Percentiles rank a stretch among this genome's conserved stretches.
phyloP scores from a whole-genome alignment of 2,888 invertebrate genomes.

The Cabera pusaria region DNA sequence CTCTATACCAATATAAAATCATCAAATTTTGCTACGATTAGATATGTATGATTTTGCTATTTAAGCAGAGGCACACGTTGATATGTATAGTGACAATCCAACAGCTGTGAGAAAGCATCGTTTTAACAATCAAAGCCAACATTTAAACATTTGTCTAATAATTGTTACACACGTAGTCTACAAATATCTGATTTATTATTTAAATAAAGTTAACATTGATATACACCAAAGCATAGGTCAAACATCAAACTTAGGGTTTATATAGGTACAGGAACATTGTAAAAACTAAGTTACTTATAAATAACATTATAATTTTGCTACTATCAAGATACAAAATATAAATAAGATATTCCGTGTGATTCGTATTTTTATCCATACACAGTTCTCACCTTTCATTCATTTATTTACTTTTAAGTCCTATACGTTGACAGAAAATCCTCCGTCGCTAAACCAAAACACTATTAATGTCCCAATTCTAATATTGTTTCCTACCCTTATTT shows the following conservation, averaged over 20 bases:
- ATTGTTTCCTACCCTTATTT: constrained; percentile 6
- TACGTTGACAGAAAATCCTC: no score
- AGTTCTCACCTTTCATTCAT: background rate
- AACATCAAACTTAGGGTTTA: constrained; percentile 38
- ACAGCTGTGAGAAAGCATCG: constrained; percentile 64
- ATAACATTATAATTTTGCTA: constrained; percentile 36
- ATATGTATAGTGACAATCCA: constrained; percentile 72
- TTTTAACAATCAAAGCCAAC: constrained; percentile 74
- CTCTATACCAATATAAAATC: constrained; percentile 66
- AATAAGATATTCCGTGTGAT: constrained; percentile 4
- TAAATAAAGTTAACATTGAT: constrained; percentile 34
- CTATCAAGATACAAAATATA: constrained; percentile 19
- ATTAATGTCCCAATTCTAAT: constrained; percentile 7
- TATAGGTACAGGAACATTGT: constrained; percentile 63
- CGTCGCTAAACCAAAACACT: no score
- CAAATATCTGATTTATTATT: constrained; percentile 24
- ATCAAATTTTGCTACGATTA: constrained; percentile 72
- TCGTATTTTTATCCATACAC: no score
- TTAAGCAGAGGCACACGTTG: constrained; percentile 81
- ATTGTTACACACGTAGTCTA: constrained; percentile 45
- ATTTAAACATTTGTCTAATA: constrained; percentile 38
- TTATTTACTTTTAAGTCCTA: no score
- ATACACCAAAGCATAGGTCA: constrained; percentile 44
- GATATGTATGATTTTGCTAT: constrained; percentile 76
- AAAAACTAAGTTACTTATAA: constrained; percentile 52